Evolutionary conservation across 2,888 invertebrate genomes (phyloP).

Genomic region (Eretmocerus hayati): DNA sequence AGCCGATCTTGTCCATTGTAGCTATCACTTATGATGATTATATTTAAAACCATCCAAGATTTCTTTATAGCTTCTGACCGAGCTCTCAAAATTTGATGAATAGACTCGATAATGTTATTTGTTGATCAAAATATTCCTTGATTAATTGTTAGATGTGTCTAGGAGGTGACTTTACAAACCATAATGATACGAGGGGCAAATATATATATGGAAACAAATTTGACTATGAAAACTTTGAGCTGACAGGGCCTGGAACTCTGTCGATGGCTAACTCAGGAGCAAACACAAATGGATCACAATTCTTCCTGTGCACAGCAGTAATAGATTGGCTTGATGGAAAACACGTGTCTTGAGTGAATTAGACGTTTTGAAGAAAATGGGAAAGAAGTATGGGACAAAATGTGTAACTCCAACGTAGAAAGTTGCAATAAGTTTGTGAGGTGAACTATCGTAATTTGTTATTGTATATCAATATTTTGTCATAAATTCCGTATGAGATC

Average conservation of each 20-base stretch:
- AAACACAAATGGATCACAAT: slow-evolving; percentile 95
- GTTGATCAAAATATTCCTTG: no score
- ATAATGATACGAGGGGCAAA: slow-evolving; percentile 97
- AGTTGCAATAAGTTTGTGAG: slow-evolving; percentile 75
- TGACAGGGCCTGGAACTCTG: slow-evolving; percentile 81
- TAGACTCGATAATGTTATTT: no score
- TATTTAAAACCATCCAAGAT: no score
- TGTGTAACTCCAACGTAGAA: slow-evolving; percentile 72
- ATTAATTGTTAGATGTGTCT: slow-evolving; percentile 76
- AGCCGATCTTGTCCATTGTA: no score
- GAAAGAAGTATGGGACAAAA: slow-evolving; percentile 79
- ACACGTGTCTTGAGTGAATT: slow-evolving; percentile 90
- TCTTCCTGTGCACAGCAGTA: slow-evolving; percentile 86
- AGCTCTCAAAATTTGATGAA: no score
- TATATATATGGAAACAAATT: slow-evolving; percentile 96
- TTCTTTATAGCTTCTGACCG: no score
- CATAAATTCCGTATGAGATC: slow-evolving; percentile 6
- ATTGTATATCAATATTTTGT: background rate
- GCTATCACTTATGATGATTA: no score
- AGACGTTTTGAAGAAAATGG: slow-evolving; percentile 87
- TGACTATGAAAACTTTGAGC: slow-evolving; percentile 91
- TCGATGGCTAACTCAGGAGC: slow-evolving; percentile 99
- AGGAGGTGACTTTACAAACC: slow-evolving; percentile 96
- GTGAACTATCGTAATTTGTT: slow-evolving; percentile 67
- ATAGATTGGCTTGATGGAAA: slow-evolving; percentile 89